Evolutionary conservation across 1,140 invertebrate species (phyloP).

Genomic region (Trissolcus basalis): DNA sequence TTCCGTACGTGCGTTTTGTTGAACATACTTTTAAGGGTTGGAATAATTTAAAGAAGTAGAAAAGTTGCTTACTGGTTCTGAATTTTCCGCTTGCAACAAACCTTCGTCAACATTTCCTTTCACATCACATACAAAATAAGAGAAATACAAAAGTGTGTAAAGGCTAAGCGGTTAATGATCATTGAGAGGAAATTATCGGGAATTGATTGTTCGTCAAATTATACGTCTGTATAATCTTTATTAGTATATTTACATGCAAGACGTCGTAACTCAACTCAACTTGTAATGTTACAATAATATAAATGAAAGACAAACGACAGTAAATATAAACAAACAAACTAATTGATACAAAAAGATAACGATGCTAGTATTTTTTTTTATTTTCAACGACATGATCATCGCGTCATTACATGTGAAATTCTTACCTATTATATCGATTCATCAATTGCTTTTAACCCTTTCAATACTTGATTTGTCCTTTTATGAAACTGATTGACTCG

Average conservation of each 20-base stretch:
- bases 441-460: conserved; percentile 59
- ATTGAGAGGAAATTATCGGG: too few species aligned
- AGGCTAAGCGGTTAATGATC: too few species aligned
- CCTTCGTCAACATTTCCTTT: too few species aligned
- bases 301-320: conserved; percentile 76
- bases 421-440: conserved; percentile 69
- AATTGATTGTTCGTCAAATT: conserved; percentile 5
- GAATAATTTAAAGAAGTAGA: too few species aligned
- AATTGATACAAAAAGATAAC: conserved; percentile 75
- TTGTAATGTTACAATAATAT: conserved; percentile 72
- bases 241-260: conserved; percentile 74
- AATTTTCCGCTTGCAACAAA: too few species aligned
- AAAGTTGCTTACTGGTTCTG: too few species aligned
- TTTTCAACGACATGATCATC: conserved; percentile 65
- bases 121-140: too few species aligned
- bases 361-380: conserved; percentile 65
- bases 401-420: conserved; percentile 67
- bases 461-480: too few species aligned
- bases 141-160: too few species aligned
- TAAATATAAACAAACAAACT: conserved; percentile 76
- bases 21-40: too few species aligned
- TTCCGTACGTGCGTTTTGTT: too few species aligned
- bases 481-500: too few species aligned
- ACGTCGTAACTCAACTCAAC: conserved; percentile 68
- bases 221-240: conserved; percentile 66